These are phyloP conservation scores for Agrypnia vestita DNA, from an alignment of 1,140 invertebrate species.

Conservation along the genomic window DNA sequence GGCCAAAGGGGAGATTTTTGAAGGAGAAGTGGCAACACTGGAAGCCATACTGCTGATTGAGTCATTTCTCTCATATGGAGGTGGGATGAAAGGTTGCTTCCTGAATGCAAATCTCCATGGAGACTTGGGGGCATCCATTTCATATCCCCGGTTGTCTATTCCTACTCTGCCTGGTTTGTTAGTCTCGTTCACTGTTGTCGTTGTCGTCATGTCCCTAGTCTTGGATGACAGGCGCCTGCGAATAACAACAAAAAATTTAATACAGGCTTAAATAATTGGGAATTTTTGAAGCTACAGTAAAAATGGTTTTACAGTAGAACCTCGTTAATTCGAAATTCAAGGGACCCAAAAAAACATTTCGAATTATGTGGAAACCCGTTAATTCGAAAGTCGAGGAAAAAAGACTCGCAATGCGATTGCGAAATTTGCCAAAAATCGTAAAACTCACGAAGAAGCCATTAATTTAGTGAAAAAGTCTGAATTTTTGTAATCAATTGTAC, in stretches of 20 bases:
- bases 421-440: no score
- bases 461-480: no score
- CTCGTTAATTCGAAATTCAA: no score
- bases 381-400: no score
- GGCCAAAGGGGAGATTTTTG: constrained; percentile 55
- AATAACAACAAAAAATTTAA: constrained; percentile 50
- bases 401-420: no score
- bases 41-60: constrained; percentile 57
- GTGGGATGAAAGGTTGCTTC: constrained; percentile 55
- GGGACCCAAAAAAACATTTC: no score
- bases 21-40: constrained; percentile 44
- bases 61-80: constrained; percentile 59
- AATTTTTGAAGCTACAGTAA: no score
- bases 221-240: constrained; percentile 77
- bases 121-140: constrained; percentile 57
- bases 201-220: constrained; percentile 69
- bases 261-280: not conserved
- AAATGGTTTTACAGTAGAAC: no score
- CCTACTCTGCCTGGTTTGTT: constrained; percentile 67
- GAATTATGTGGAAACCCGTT: no score
- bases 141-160: constrained; percentile 61
- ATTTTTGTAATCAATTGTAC: no score
- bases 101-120: constrained; percentile 65
- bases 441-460: no score
- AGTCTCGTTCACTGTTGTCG: constrained; percentile 58